Base-by-base conservation (phyloP, 2,888 invertebrate genomes). In the Zygogramma bicolorata region DNA sequence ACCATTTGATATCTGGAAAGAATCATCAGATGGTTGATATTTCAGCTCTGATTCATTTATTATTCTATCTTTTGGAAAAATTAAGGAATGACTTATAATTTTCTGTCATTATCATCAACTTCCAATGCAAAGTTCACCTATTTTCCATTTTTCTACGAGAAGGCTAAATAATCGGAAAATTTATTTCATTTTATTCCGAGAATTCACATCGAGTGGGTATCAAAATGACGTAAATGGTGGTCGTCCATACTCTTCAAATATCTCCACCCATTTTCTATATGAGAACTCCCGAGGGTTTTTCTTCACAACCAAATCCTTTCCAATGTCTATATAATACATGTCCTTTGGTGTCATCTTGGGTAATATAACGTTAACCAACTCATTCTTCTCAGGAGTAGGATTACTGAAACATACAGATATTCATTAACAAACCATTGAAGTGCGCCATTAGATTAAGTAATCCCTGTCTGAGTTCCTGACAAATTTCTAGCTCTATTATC, bases 321-420 rank as follows among this genome's bases (percentile, higher is more conserved):
- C 58, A 22, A 75, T 75, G 63, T 75, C 68, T 34, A 75, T 10
- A 40, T 75, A 75, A n/a, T 57, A 58, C 13, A 75, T 67, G 20
- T 49, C 31, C 2, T 57, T 31, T 29, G 60, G 29, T 10, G 49
- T 70, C 18, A 70, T 53, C 53, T 68, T 69, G 0, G 77, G 76
- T 73, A 77, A 74, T n/a, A 66, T 74, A 58, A 79, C 66, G 38
- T 76, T 71, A 20, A 78, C 72, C 7, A 78, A 42, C 42, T 79
- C 81, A 22, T 78, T 77, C 42, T 69, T 42, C 13, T 25, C 57
- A 0, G 80, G 80, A 13, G 77, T 80, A 27, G 80, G 80, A 65
- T 80, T 76, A 29, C 80, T 80, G 20, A 49, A 34, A 57, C 4
- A n/a, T n/a, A n/a, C n/a, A n/a, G n/a, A n/a, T n/a, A n/a, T n/a